Evolutionary conservation across 2,113 vertebrate species (phyloP), one percentile per base, ranked within the genome.

Genomic region (Macrotis lagotis): DNA sequence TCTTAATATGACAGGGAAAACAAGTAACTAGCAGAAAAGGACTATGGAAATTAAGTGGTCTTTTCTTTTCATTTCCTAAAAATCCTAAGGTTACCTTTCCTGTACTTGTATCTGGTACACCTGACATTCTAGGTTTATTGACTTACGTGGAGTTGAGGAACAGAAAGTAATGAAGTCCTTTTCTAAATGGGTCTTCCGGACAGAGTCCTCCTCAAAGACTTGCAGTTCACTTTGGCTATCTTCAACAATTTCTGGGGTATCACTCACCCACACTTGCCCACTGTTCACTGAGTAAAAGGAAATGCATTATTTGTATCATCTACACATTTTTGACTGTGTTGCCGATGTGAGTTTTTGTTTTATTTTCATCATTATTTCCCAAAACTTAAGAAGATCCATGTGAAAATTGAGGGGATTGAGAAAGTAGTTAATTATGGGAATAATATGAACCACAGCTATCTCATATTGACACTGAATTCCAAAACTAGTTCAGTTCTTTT

Each of bases 161-260:
- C 98, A 97, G 91, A 99, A 97, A 97, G 98, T 97, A 74, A 97
- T 96, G 50, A 99, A 99, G 94, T 99, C 99, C 89, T 98, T 99
- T 52, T 99, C 99, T 95, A 96, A 93, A 12, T 98, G 98, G 0
- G 96, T 96, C 94, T 2, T 52, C 28, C 2, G 90, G 5, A 97
- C 0, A 22, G 2, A 0, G 0, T 98, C 98, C 0, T 93, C 96
- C 74, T 96, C 96, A 0, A 96, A 25, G 48, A 10, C n/a, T 28
- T 8, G 9, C 24, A 25, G 26, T 22, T 74, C 28, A n/a, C 0
- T 0, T 5, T 22, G 4, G 25, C 31, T 0, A 0, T 51, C 3
- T 44, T 6, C 0, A 0, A 90, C 7, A 12, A 50, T 4, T 11
- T 0, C 48, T 28, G 19, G 0, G 0, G 55, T 24, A 47, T 98